Base-by-base conservation (phyloP, 1,140 invertebrate genomes). In the Asbolus verrucosus region DNA sequence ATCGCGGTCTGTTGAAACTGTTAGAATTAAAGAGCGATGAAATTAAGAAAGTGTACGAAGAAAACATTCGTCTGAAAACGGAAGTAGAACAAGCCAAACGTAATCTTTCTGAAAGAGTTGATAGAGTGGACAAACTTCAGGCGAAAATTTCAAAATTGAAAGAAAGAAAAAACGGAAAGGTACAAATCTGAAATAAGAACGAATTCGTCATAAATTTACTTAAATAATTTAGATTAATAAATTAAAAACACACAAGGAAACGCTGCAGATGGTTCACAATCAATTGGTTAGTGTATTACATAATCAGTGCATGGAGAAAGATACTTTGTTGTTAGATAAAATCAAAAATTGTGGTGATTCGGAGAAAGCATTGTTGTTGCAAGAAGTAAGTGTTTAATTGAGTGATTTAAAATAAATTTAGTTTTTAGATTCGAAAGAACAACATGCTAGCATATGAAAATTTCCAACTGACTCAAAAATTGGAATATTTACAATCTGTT, bases 221-320 rank as follows among this genome's bases (percentile, higher is more conserved):
- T n/a, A n/a, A n/a, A n/a, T n/a, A n/a, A n/a, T 65, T 38, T 38
- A 73, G 71, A 70, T 75, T 18, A 6, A 16, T 6, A 75, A 62
- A 50, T 50, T 76, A 5, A 75, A 67, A 67, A 18, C 13, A 4
- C 70, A 75, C 18, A 36, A 70, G 6, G 67, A 73, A 11, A 74
- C 67, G n/a, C 63, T 76, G 18, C 38, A 65, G 19, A 16, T 73
- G 16, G 60, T 75, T 16, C 75, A 76, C 36, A 67, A 69, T 21
- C 68, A 72, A 65, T 59, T 76, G n/a, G 67, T 76, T 18, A 68
- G 46, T 43, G n/a, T 76, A 2, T 38, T 76, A 8, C 68, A 75
- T 27, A 70, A 65, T 24, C 73, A 76, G 41, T 76, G 68, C 24
- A 73, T 75, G 67, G 75, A 75, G 33, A 67, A 73, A 21, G 73